These are phyloP conservation scores for Sandelia bainsii DNA, from an alignment of 2,797 vertebrate species.

Conservation along the genomic window DNA sequence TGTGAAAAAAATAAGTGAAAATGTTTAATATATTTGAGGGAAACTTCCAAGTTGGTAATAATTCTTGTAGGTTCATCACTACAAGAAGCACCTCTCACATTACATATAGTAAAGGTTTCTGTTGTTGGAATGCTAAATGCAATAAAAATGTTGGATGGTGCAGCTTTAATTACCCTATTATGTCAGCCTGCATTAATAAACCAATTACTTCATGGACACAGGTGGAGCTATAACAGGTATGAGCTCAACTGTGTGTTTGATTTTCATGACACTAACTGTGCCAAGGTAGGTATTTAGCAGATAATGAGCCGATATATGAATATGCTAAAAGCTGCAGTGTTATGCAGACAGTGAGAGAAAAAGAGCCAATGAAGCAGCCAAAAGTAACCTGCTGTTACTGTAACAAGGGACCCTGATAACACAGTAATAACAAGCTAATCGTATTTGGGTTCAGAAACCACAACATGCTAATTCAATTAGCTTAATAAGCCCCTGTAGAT, in stretches of 20 bases:
- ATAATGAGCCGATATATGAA: slow-evolving; percentile 38
- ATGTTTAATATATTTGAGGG: background rate
- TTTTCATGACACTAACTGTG: slow-evolving; percentile 25
- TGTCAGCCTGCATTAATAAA: background rate
- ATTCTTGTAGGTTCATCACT: background rate
- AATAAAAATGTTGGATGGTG: background rate
- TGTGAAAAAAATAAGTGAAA: background rate
- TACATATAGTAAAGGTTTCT: no score
- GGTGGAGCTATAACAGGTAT: background rate
- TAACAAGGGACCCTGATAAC: slow-evolving; percentile 84
- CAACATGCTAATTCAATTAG: slow-evolving; percentile 89
- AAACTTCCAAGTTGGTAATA: background rate
- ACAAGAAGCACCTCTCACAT: background rate
- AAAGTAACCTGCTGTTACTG: slow-evolving; percentile 84
- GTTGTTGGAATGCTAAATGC: no score
- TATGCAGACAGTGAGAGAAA: slow-evolving; percentile 36
- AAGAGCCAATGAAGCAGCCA: slow-evolving; percentile 70
- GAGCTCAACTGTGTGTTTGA: background rate
- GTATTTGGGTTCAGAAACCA: slow-evolving; percentile 87
- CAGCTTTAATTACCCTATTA: background rate
- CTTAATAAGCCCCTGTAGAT: slow-evolving; percentile 88
- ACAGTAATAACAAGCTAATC: slow-evolving; percentile 87
- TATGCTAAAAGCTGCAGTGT: slow-evolving; percentile 28
- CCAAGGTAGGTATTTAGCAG: slow-evolving; percentile 36
- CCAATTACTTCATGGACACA: background rate